phyloP scores from a whole-genome alignment of 2,113 vertebrate genomes.

The Papio anubis region DNA sequence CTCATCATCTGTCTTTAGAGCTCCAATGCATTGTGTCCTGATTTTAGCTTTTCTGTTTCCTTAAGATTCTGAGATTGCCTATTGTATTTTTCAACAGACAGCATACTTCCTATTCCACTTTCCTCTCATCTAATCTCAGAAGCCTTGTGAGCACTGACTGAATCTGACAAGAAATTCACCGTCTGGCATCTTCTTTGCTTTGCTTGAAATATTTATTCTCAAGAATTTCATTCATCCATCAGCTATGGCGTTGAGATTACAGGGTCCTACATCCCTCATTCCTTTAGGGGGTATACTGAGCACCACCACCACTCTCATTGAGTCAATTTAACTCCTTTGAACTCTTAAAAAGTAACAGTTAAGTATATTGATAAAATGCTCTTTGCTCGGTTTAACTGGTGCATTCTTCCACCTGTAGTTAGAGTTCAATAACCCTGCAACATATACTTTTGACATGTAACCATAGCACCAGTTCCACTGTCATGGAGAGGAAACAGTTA shows the following conservation, averaged over 20 bases:
- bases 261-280: not conserved
- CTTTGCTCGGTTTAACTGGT: not conserved
- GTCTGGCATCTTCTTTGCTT: not conserved
- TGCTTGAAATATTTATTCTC: not conserved
- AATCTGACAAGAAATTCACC: not conserved
- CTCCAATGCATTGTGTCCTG: not conserved
- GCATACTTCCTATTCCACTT: not conserved
- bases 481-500: accelerated
- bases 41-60: not conserved
- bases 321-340: not conserved
- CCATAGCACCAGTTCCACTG: too few species aligned
- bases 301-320: not conserved
- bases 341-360: not conserved
- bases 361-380: not conserved
- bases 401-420: not conserved
- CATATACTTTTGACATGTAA: not conserved
- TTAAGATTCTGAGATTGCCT: not conserved
- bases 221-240: not conserved
- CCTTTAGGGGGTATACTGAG: not conserved
- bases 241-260: not conserved
- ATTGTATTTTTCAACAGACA: not conserved
- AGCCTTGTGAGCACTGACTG: not conserved
- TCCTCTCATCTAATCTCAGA: not conserved
- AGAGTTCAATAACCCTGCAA: not conserved
- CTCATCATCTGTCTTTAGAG: not conserved